These are phyloP conservation scores for Heliconius melpomene DNA, from an alignment of 1,140 invertebrate species.

Conservation along the genomic window DNA sequence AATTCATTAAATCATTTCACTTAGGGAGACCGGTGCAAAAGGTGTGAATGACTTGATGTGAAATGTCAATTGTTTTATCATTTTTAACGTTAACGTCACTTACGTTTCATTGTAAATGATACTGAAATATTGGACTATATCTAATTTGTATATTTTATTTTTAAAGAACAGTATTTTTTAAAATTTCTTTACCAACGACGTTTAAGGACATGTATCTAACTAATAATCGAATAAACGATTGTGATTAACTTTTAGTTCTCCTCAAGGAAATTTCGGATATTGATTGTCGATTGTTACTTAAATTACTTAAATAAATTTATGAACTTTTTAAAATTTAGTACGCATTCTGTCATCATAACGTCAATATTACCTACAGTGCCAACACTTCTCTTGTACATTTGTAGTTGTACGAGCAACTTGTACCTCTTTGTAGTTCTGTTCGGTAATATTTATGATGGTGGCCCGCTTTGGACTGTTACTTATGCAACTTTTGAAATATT, in stretches of 20 bases:
- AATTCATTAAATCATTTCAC: background rate
- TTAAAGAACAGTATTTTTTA: background rate
- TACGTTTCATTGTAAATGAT: background rate
- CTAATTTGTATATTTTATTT: background rate
- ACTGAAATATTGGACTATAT: background rate
- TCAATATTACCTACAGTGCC: background rate
- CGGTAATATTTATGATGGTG: background rate
- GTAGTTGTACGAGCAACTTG: conserved; percentile 17
- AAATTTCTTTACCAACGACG: too few species aligned
- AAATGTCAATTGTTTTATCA: conserved; percentile 13
- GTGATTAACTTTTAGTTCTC: too few species aligned
- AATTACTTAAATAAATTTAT: too few species aligned
- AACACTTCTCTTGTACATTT: background rate
- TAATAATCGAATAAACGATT: too few species aligned
- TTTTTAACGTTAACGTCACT: conserved; percentile 8
- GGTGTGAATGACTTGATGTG: conserved; percentile 10
- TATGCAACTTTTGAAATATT: background rate
- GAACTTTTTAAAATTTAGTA: background rate
- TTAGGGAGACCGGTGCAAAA: background rate
- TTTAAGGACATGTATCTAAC: too few species aligned
- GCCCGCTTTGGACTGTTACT: background rate
- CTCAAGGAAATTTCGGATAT: too few species aligned
- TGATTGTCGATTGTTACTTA: too few species aligned
- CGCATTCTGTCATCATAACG: background rate
- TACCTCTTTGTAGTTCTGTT: background rate